Evolutionary conservation across 2,888 invertebrate genomes (phyloP).

Genomic region (Sclerodermus sp.): DNA sequence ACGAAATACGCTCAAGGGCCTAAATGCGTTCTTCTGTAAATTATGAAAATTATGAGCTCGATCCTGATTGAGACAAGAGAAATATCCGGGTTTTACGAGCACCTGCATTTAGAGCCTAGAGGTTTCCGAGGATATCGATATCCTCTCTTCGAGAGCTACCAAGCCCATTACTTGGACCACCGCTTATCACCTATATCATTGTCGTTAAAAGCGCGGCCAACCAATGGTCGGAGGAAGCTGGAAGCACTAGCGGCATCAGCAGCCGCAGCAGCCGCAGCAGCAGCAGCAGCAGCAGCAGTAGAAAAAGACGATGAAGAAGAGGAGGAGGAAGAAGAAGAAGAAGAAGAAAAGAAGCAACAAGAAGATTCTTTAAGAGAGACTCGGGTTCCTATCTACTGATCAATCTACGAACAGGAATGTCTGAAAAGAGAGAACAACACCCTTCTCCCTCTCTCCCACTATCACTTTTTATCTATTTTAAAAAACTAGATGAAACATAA

Average conservation of each 20-base stretch:
- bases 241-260: background rate
- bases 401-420: slow-evolving; percentile 28
- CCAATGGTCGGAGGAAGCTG: slow-evolving; percentile 12
- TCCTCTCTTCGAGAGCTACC: too few species aligned
- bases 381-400: slow-evolving; percentile 24
- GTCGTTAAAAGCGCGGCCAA: slow-evolving; percentile 3
- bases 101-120: too few species aligned
- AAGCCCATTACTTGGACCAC: slow-evolving; percentile 9
- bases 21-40: too few species aligned
- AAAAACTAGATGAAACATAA: too few species aligned
- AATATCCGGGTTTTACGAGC: too few species aligned
- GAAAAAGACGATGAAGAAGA: background rate
- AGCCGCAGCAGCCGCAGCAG: background rate
- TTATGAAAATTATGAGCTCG: too few species aligned
- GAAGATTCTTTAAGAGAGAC: slow-evolving; percentile 14
- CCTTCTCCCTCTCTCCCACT: too few species aligned
- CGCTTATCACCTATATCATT: slow-evolving; percentile 16
- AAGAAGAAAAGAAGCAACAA: slow-evolving; percentile 20
- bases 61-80: too few species aligned
- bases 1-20: too few species aligned
- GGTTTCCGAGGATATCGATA: too few species aligned
- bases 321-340: slow-evolving; percentile 7
- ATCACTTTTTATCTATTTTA: too few species aligned
- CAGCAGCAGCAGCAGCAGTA: background rate
- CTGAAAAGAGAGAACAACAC: slow-evolving; percentile 18